Base-by-base conservation (phyloP, 2,113 vertebrate genomes). In the Isurus oxyrinchus region DNA sequence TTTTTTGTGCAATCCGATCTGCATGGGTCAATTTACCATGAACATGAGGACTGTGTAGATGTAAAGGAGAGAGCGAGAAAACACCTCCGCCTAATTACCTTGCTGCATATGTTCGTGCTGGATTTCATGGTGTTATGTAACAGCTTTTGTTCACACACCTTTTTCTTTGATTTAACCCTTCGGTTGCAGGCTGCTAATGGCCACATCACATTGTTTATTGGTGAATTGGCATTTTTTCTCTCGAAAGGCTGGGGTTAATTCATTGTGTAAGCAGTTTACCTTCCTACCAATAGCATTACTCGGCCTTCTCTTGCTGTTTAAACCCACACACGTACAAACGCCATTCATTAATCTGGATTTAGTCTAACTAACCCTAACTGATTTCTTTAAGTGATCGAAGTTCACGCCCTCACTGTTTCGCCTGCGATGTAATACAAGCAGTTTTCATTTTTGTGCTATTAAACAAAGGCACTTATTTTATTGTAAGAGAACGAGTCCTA, bases 341-440 rank as follows among this genome's bases (percentile, higher is more conserved):
- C 90, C 59, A 94, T 66, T 94, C 90, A 94, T 63, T 63, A 19
- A 94, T 94, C 59, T 94, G 35, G 16, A 16, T 94, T 94, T n/a
- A 63, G 23, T 19, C 61, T 94, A 23, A 94, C 61, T 63, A 35
- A 94, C 59, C 35, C 90, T 21, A 16, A n/a, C 90, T 63, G 13
- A 5, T 40, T 23, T 94, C 5, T 94, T 40, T 66, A 63, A 94
- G 23, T 94, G 35, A 63, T 40, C 31, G 59, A n/a, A 84, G 90
- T 93, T 40, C 59, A 53, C 90, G 57, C 90, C 59, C 59, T 94
- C 59, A 40, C 59, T 63, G 59, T 94, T 63, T 23, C 3, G n/a
- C 66, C 59, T 40, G 59, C 31, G 19, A 40, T 61, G 81, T 49
- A 6, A 19, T 44, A n/a, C 76, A 84, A 40, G 21, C 40, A 21